These are phyloP conservation scores for Macrocentrus cingulum DNA, from an alignment of 1,140 invertebrate species.

Conservation along the genomic window DNA sequence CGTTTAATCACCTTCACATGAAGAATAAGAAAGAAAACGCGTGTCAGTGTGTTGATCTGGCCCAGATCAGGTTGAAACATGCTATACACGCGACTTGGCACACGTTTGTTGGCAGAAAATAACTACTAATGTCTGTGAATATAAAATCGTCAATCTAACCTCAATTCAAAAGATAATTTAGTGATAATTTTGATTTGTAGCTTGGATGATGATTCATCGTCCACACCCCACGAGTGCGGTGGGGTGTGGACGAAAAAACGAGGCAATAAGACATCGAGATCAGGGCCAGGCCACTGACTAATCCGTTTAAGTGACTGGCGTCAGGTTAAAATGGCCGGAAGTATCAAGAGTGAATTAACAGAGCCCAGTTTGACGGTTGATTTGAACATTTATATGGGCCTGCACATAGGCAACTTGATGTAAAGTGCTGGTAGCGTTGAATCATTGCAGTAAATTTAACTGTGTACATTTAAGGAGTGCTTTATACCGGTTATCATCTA, in stretches of 20 bases:
- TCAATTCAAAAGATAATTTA: too few relatives aligned
- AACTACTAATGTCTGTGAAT: conserved; percentile 6
- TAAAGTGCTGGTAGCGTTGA: neutral
- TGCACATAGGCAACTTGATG: too few relatives aligned
- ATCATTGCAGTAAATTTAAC: neutral
- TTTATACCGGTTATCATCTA: neutral
- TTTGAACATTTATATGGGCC: neutral
- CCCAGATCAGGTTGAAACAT: conserved; percentile 46
- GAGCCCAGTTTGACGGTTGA: neutral
- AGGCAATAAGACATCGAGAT: conserved; percentile 16
- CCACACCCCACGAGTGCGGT: conserved; percentile 16
- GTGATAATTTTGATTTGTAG: neutral
- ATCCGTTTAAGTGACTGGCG: conserved; percentile 19
- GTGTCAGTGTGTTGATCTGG: conserved; percentile 45
- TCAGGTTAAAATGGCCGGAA: conserved; percentile 15
- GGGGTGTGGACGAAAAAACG: conserved; percentile 12
- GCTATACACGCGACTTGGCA: conserved; percentile 45
- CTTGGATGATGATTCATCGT: conserved; percentile 26
- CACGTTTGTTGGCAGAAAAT: conserved; percentile 6
- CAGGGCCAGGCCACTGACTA: conserved; percentile 19
- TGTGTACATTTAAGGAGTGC: too few relatives aligned
- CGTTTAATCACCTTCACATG: conserved; percentile 34
- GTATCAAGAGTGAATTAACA: neutral
- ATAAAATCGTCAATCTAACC: conserved; percentile 23
- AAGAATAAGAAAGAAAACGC: neutral